Percentiles rank a stretch among this genome's conserved stretches.
phyloP scores from a whole-genome alignment of 1,140 invertebrate genomes.

The Caenorhabditis brenneri region DNA sequence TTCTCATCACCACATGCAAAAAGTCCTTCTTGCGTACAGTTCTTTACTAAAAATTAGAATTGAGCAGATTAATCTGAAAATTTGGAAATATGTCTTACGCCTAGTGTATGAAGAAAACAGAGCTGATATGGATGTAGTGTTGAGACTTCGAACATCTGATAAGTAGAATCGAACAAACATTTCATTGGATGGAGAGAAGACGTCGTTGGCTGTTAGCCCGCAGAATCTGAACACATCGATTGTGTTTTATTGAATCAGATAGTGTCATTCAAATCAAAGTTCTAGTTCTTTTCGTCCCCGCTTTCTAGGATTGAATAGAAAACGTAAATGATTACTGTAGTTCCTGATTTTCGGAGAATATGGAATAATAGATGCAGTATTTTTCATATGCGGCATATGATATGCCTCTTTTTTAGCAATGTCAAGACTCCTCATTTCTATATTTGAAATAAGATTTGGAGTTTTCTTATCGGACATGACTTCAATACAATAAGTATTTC shows the following conservation, averaged over 20 bases:
- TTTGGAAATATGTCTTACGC: constrained; percentile 32
- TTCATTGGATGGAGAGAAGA: constrained; percentile 51
- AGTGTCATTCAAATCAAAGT: too few relatives aligned
- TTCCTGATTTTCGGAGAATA: too few relatives aligned
- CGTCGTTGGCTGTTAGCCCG: constrained; percentile 48
- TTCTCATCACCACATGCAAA: constrained; percentile 57
- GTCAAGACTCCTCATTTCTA: too few relatives aligned
- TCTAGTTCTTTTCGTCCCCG: background rate
- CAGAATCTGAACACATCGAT: constrained; percentile 56
- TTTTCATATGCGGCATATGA: too few relatives aligned
- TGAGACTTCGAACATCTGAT: constrained; percentile 25
- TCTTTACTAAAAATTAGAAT: constrained; percentile 54
- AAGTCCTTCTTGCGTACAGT: constrained; percentile 44
- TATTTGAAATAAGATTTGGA: too few relatives aligned
- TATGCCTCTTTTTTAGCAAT: too few relatives aligned
- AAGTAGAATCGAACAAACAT: constrained; percentile 53
- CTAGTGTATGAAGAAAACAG: constrained; percentile 52
- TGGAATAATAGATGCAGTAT: too few relatives aligned
- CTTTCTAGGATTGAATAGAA: too few relatives aligned
- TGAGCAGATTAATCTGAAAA: background rate
- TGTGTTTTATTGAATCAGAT: too few relatives aligned
- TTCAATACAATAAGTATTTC: too few relatives aligned
- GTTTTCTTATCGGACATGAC: too few relatives aligned
- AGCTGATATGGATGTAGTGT: constrained; percentile 36
- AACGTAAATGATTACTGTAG: too few relatives aligned